These are phyloP conservation scores for Caenorhabditis brenneri DNA, from an alignment of 1,140 invertebrate species.

Conservation along the genomic window DNA sequence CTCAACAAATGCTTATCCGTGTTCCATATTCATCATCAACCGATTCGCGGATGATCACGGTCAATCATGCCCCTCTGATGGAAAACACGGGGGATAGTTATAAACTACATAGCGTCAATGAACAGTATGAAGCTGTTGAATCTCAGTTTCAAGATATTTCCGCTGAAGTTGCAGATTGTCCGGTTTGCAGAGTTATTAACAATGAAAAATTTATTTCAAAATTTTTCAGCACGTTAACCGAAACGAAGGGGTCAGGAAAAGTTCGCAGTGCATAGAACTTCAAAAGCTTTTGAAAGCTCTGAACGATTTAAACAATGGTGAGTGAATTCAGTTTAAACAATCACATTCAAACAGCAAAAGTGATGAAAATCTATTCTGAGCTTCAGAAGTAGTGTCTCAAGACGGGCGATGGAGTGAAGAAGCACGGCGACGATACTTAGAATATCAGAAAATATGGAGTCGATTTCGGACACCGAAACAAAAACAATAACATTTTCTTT, in stretches of 20 bases:
- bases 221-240: not conserved
- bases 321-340: not conserved
- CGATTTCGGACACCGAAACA: slow-evolving; percentile 44
- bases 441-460: slow-evolving; percentile 55
- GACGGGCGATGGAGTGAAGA: slow-evolving; percentile 52
- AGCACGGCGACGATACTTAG: slow-evolving; percentile 51
- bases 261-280: not conserved
- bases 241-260: not conserved
- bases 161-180: not conserved
- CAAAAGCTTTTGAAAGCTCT: slow-evolving; percentile 33
- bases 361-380: too few relatives aligned
- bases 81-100: not conserved
- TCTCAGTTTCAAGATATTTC: not conserved
- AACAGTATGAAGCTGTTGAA: not conserved
- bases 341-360: too few relatives aligned
- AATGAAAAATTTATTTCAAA: not conserved
- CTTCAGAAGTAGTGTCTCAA: slow-evolving; percentile 17
- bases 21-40: slow-evolving; percentile 18
- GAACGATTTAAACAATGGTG: slow-evolving; percentile 41
- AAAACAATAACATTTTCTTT: not conserved
- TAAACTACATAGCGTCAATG: not conserved
- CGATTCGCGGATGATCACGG: not conserved
- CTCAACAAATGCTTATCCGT: slow-evolving; percentile 9
- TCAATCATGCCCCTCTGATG: not conserved
- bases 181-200: not conserved